phyloP scores from a whole-genome alignment of 2,888 invertebrate genomes.

The Crepidodera aurea region DNA sequence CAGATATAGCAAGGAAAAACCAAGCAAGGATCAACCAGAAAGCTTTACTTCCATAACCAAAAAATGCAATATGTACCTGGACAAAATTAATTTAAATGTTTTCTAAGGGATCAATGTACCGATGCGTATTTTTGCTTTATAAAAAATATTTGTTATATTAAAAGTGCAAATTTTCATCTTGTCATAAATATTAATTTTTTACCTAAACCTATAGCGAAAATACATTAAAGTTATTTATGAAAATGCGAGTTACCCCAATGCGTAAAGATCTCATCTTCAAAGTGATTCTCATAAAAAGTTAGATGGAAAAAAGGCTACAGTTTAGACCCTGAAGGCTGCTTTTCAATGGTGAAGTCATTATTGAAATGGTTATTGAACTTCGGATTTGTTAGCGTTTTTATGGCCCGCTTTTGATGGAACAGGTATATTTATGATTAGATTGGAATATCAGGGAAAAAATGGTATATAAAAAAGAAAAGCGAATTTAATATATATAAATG shows the following conservation, averaged over 20 bases:
- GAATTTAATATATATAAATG: background rate
- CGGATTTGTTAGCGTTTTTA: slow-evolving; percentile 16
- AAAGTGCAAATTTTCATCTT: background rate
- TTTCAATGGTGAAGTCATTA: slow-evolving; percentile 20
- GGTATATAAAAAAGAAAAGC: background rate
- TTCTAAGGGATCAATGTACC: too few species aligned
- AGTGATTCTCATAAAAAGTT: slow-evolving; percentile 27
- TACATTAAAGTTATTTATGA: slow-evolving; percentile 9
- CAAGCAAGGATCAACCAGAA: too few species aligned
- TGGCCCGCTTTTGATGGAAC: slow-evolving; percentile 1
- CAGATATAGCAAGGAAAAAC: too few species aligned
- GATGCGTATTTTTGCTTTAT: too few species aligned
- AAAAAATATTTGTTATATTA: too few species aligned
- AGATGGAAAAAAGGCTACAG: slow-evolving; percentile 18
- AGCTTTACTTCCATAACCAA: too few species aligned
- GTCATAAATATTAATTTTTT: background rate
- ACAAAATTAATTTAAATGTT: too few species aligned
- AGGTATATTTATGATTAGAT: slow-evolving; percentile 17
- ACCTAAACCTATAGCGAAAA: slow-evolving; percentile 1
- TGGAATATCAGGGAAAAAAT: background rate
- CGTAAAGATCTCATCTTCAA: slow-evolving; percentile 20
- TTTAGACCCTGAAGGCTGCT: slow-evolving; percentile 2
- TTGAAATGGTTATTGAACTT: slow-evolving; percentile 24
- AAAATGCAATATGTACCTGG: too few species aligned
- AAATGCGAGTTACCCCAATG: background rate